Conservation (phyloP, 2,113 vertebrate species). For the Vimba vimba region DNA sequence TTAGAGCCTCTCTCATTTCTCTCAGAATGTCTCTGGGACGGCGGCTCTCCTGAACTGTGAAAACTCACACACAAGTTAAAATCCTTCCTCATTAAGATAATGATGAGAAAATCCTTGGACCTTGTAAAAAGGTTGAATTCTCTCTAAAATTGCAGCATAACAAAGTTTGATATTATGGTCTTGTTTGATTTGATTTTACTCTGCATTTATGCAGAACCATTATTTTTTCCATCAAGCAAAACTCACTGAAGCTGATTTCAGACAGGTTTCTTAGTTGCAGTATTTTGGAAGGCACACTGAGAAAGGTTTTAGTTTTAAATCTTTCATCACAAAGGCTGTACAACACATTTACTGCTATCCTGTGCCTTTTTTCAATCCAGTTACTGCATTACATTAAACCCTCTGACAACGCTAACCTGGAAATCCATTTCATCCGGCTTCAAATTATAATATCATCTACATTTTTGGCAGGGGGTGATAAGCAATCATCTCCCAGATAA, state of each 20-base stretch:
- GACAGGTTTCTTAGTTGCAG: not conserved
- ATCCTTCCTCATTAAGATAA: not conserved
- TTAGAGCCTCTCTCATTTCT: conserved; percentile 22
- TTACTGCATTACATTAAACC: conserved; percentile 1
- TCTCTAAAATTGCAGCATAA: not conserved
- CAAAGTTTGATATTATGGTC: not conserved
- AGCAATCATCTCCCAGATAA: conserved; percentile 33
- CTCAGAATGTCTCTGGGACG: conserved; percentile 15
- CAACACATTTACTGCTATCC: not conserved
- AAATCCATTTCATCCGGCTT: conserved; percentile 24
- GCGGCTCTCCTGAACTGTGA: not conserved
- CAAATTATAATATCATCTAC: conserved; percentile 29
- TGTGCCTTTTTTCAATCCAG: not conserved
- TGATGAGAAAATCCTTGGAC: not conserved
- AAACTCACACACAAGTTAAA: conserved; percentile 4
- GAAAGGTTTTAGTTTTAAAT: conserved; percentile 22
- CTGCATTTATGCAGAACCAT: not conserved
- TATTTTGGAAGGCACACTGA: not conserved
- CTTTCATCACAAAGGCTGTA: conserved; percentile 1
- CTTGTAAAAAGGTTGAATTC: not conserved
- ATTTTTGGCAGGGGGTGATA: conserved; percentile 28
- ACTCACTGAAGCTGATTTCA: not conserved
- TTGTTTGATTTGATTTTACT: conserved; percentile 1
- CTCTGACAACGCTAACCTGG: conserved; percentile 16
- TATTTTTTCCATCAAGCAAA: not conserved